Base-by-base conservation (phyloP, 2,113 vertebrate species). In the Abramis brama region DNA sequence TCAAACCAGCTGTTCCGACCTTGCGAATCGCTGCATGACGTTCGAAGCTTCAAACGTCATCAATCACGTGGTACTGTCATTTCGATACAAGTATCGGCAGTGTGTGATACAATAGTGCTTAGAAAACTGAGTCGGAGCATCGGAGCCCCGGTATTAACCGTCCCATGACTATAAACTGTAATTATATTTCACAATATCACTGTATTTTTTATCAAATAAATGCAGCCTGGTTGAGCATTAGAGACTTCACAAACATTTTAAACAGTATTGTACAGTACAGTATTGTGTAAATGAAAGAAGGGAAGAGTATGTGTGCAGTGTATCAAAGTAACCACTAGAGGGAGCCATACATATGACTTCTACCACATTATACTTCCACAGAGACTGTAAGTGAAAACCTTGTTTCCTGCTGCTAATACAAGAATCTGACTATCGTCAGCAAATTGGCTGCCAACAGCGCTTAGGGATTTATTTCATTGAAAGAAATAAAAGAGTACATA, bases 381-480 rank as follows among this genome's bases (percentile, higher is more conserved):
- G 6, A 73, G 5, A 19, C 66, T 6, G 11, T 12, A 64, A 25
- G n/a, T 64, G 25, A 64, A 60, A 5, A 60, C 52, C 52, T 59
- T 8, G 57, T 5, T 8, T 15, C 7, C 78, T 23, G n/a, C 21
- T 33, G 6, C 36, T 43, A 25, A 47, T 11, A 19, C 21, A 23
- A 70, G 36, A 30, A 60, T 23, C 11, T 13, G 59, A 62, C 9
- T 57, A 21, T 23, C 71, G 3, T 71, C 62, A 68, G 84, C 64
- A 80, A 21, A 55, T 75, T 25, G n/a, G 59, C 70, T 55, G 57
- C 79, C 79, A 70, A 73, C 59, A 78, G 71, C 43, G 59, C 71
- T 57, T 4, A 60, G 5, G 52, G 23, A 30, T 86, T 86, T 83
- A 86, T 87, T 87, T 87, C 62, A 83, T 57, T 9, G 11, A 57